Conservation (phyloP, 2,888 invertebrate genomes). For the Ormyrus thymus region DNA sequence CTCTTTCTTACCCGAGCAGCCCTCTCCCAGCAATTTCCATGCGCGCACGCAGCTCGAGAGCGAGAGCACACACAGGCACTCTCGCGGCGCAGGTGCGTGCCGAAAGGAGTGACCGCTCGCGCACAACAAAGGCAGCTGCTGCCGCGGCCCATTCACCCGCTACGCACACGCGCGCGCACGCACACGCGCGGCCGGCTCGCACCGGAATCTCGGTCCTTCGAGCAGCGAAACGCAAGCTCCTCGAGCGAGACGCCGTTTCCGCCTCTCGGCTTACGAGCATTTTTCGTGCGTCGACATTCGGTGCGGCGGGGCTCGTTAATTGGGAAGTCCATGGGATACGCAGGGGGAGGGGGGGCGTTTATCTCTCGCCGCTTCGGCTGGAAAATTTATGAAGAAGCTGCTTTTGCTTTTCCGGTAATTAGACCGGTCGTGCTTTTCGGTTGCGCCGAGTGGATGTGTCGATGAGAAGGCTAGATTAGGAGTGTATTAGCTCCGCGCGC, state of each 20-base stretch:
- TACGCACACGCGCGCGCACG: too few species aligned
- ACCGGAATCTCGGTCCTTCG: slow-evolving; percentile 57
- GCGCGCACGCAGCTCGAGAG: neutral
- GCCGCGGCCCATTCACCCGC: slow-evolving; percentile 26
- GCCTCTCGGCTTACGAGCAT: slow-evolving; percentile 1
- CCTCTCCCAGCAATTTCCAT: neutral
- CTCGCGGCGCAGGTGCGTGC: slow-evolving; percentile 45
- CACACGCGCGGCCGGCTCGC: neutral
- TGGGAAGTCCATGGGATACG: neutral
- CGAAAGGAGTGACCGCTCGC: slow-evolving; percentile 33
- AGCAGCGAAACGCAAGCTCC: slow-evolving; percentile 49
- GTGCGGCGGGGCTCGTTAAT: neutral
- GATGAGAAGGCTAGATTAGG: too few species aligned
- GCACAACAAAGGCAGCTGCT: neutral
- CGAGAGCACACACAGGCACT: neutral
- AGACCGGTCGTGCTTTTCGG: too few species aligned
- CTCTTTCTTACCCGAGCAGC: neutral
- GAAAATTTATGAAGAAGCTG: slow-evolving; percentile 9
- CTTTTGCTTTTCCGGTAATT: slow-evolving; percentile 10
- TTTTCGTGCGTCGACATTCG: neutral
- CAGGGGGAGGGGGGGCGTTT: neutral
- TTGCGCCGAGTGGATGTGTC: too few species aligned
- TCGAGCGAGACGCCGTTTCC: slow-evolving; percentile 50
- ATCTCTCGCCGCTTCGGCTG: neutral
- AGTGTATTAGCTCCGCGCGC: too few species aligned